Base-by-base conservation (phyloP, 92 coral and sea anemone genomes). In the Heliopora coerulea region DNA sequence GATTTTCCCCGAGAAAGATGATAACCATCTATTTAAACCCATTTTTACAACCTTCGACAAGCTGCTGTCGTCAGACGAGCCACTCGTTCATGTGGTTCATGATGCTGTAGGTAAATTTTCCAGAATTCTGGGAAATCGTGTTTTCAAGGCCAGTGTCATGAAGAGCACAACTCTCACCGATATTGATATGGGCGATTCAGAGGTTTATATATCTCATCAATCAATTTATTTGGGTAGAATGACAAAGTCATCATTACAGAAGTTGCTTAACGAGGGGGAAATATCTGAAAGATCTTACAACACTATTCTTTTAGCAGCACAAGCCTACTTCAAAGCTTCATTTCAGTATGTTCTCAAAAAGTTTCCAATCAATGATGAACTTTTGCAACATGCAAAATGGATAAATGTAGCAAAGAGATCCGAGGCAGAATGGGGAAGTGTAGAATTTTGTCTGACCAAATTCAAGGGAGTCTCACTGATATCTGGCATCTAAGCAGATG, bases 381-480 rank as follows among this genome's bases (percentile, higher is more conserved):
- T 73, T 12, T 35, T 84, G 34, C 35, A 50, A 23, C 63, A 79
- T 56, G 78, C 84, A 40, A 59, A 61, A 57, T 84, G 84, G 88
- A 40, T 79, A 17, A 41, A 79, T 56, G 84, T 79, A 6, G 24
- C 23, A 37, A 78, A 64, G 21, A 18, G 80, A 12, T 40, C 50
- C n/a, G 69, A 78, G 30, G 59, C 83, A 63, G 60, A 83, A 52
- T 83, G 80, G 81, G 73, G 48, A 30, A 62, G 48, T 76, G 83
- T 78, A 21, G 87, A 83, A 35, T 78, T 62, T 44, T 83, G 78
- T 74, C 32, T 60, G 48, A 41, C 46, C 34, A 83, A 73, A 40
- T 79, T 83, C 78, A 52, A 41, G 31, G 13, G 76, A 26, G n/a
- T n/a, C n/a, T n/a, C n/a, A n/a, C n/a, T n/a, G n/a, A n/a, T n/a